Evolutionary conservation across 2,888 invertebrate species (phyloP).

Genomic region (Troides oblongomaculatus): DNA sequence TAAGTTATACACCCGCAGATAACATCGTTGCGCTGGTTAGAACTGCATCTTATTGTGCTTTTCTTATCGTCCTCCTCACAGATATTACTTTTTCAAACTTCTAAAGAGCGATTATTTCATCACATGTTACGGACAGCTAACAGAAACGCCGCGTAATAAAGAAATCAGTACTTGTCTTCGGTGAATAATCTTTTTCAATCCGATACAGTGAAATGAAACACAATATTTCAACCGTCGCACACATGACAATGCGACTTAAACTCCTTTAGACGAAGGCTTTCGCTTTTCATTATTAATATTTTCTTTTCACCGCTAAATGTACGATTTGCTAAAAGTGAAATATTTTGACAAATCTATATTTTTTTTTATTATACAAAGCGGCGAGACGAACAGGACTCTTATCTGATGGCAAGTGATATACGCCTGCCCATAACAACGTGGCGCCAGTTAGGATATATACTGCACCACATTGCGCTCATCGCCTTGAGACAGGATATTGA

Average conservation of each 20-base stretch:
- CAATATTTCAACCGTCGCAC: background rate
- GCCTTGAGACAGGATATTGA: too few relatives aligned
- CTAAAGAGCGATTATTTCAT: background rate
- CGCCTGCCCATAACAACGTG: too few relatives aligned
- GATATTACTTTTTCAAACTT: background rate
- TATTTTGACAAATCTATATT: background rate
- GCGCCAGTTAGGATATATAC: too few relatives aligned
- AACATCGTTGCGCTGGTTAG: too few relatives aligned
- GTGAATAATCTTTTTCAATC: conserved; percentile 7
- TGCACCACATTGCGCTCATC: too few relatives aligned
- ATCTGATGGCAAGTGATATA: too few relatives aligned
- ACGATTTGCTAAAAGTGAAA: background rate
- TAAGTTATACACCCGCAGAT: too few relatives aligned
- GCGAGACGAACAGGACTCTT: too few relatives aligned
- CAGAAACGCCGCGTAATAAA: conserved; percentile 13
- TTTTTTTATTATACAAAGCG: too few relatives aligned
- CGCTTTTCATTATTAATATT: background rate
- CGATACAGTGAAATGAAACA: background rate
- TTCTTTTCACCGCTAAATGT: background rate
- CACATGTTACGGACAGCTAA: conserved; percentile 1
- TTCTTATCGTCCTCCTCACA: too few relatives aligned
- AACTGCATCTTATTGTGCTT: too few relatives aligned
- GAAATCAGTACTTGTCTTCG: conserved; percentile 13
- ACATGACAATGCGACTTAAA: background rate
- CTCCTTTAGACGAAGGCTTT: background rate